Evolutionary conservation across 2,797 vertebrate genomes (phyloP).

Genomic region (Cirrhinus molitorella): DNA sequence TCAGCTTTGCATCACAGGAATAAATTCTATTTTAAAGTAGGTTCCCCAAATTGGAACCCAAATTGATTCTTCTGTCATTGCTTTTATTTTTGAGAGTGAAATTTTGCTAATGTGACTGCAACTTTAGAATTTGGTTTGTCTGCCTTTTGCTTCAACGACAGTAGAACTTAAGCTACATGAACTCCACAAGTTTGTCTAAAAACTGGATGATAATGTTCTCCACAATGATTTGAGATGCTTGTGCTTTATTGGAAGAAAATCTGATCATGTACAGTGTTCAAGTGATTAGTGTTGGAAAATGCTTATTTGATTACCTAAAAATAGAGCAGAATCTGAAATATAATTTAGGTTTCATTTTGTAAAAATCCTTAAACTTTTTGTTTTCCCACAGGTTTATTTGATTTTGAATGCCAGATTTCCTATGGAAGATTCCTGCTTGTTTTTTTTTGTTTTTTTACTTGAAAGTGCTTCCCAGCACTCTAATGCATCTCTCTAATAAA

Average conservation of each 20-base stretch:
- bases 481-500: conserved; percentile 22
- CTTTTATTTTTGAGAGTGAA: no score
- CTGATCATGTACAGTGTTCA: neutral
- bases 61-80: no score
- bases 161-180: neutral
- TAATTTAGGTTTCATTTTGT: neutral
- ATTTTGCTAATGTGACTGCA: no score
- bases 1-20: no score
- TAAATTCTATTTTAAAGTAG: no score
- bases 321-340: neutral
- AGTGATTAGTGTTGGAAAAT: neutral
- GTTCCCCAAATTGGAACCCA: no score
- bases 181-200: neutral
- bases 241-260: neutral
- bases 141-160: neutral
- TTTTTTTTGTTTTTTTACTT: neutral
- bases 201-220: neutral
- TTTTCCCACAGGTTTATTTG: neutral
- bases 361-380: neutral
- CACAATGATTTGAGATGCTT: neutral
- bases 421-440: neutral
- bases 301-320: neutral
- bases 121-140: neutral
- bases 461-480: neutral
- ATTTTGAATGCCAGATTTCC: neutral